These are phyloP conservation scores for Prosopocoilus inquinatus DNA, from an alignment of 2,888 invertebrate genomes.

Conservation along the genomic window DNA sequence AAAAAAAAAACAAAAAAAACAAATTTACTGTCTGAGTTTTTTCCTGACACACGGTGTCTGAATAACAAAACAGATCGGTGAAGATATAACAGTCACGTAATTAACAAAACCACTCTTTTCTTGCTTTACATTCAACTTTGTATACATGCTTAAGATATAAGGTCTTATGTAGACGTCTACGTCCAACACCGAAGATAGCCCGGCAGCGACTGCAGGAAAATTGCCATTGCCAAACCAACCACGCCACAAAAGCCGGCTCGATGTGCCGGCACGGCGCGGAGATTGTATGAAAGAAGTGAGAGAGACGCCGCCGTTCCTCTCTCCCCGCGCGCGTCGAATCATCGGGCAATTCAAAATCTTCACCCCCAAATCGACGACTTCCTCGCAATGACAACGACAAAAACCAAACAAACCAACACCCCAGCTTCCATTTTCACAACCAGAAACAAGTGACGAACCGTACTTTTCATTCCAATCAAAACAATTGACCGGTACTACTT, in stretches of 20 bases:
- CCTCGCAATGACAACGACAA: slow-evolving; percentile 11
- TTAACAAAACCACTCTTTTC: slow-evolving; percentile 49
- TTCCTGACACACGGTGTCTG: slow-evolving; percentile 51
- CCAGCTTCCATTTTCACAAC: neutral
- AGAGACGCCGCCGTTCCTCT: slow-evolving; percentile 10
- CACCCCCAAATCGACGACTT: slow-evolving; percentile 1
- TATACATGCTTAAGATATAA: slow-evolving; percentile 48
- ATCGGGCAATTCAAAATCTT: slow-evolving; percentile 19
- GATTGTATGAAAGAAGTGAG: slow-evolving; percentile 19
- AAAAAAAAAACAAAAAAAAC: slow-evolving; percentile 13
- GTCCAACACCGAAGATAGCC: slow-evolving; percentile 41
- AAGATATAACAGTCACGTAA: slow-evolving; percentile 44
- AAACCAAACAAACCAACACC: neutral
- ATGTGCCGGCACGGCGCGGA: slow-evolving; percentile 17
- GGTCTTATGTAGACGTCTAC: slow-evolving; percentile 35
- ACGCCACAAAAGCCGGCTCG: slow-evolving; percentile 4
- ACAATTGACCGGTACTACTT: slow-evolving; percentile 5
- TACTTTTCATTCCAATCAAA: slow-evolving; percentile 15
- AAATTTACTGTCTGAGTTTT: slow-evolving; percentile 18
- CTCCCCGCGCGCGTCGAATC: neutral
- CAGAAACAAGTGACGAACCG: slow-evolving; percentile 13
- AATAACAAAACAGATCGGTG: slow-evolving; percentile 45
- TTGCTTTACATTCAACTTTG: slow-evolving; percentile 47
- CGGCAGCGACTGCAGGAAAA: slow-evolving; percentile 38
- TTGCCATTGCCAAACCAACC: slow-evolving; percentile 1